Evolutionary conservation across 2,113 vertebrate genomes (phyloP), one percentile per base, ranked within the genome.

Genomic region (Rhizomys pruinosus): DNA sequence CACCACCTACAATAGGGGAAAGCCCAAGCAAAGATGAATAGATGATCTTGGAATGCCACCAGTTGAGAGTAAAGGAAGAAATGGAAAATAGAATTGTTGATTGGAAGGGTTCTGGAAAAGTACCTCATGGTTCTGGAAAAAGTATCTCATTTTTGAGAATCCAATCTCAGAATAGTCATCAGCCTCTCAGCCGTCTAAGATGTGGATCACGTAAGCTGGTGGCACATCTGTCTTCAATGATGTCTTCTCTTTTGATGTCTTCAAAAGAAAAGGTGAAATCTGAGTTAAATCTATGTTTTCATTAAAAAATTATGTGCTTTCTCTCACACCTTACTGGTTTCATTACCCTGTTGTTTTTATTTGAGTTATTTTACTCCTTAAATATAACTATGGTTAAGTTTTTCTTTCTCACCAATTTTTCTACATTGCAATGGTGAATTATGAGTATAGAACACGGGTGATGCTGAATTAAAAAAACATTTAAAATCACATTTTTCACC

Each of bases 201-300:
- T 19, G 1, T 76, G 3, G 82, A 5, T 17, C 4, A 11, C 44
- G 57, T 71, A 64, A n/a, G 88, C 94, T 52, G 44, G 88, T 4
- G 1, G 34, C 47, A 96, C 97, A 97, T 97, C 94, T 97, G 96
- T 11, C 55, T 95, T 77, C 87, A 96, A 97, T 97, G 88, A 96
- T n/a, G n/a, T n/a, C n/a, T n/a, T n/a, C n/a, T n/a, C n/a, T n/a
- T n/a, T n/a, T n/a, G n/a, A n/a, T n/a, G n/a, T n/a, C n/a, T n/a
- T n/a, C n/a, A n/a, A n/a, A 71, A 39, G 19, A 73, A 94, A 90
- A 72, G 7, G 42, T 76, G 63, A 85, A 91, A 89, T 39, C 3
- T 34, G 6, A 4, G 73, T 20, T 44, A 44, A 86, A 55, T 84
- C 5, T 34, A 23, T 84, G 1, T 27, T 44, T 15, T 89, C 47